These are phyloP conservation scores for Xanthorhoe spadicearia DNA, from an alignment of 2,888 invertebrate genomes.

Conservation along the genomic window DNA sequence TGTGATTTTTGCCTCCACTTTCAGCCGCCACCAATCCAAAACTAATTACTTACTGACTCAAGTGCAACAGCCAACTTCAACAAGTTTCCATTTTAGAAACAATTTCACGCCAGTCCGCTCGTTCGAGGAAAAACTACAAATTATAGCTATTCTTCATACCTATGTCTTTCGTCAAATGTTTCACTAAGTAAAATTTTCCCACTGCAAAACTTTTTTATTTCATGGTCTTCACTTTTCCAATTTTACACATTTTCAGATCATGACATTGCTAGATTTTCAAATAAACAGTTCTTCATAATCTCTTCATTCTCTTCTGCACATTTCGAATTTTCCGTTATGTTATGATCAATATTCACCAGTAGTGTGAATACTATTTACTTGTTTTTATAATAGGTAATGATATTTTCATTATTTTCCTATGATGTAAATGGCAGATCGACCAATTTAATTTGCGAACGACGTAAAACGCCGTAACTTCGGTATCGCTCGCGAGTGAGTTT, in stretches of 20 bases:
- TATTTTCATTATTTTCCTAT: not conserved
- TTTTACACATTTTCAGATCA: too few relatives aligned
- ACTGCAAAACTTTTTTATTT: too few relatives aligned
- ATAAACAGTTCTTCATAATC: too few relatives aligned
- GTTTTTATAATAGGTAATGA: not conserved
- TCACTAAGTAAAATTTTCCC: not conserved
- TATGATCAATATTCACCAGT: too few relatives aligned
- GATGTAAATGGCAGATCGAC: not conserved
- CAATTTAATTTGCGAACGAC: slow-evolving; percentile 19
- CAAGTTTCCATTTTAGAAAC: slow-evolving; percentile 49
- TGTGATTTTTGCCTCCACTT: slow-evolving; percentile 63
- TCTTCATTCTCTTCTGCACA: too few relatives aligned
- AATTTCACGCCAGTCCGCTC: slow-evolving; percentile 24
- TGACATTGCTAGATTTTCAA: too few relatives aligned
- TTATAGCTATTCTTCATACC: not conserved
- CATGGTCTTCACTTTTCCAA: too few relatives aligned
- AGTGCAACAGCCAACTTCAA: slow-evolving; percentile 53
- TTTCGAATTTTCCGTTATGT: too few relatives aligned
- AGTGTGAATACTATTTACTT: too few relatives aligned
- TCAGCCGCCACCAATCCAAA: slow-evolving; percentile 58
- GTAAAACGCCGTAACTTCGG: slow-evolving; percentile 19
- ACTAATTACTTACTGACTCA: slow-evolving; percentile 63
- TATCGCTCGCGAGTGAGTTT: slow-evolving; percentile 22
- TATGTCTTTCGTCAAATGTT: not conserved
- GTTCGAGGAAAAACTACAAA: slow-evolving; percentile 3